Evolutionary conservation across 2,888 invertebrate genomes (phyloP), one percentile per base, ranked within the genome.

Genomic region (Melanargia galathea): DNA sequence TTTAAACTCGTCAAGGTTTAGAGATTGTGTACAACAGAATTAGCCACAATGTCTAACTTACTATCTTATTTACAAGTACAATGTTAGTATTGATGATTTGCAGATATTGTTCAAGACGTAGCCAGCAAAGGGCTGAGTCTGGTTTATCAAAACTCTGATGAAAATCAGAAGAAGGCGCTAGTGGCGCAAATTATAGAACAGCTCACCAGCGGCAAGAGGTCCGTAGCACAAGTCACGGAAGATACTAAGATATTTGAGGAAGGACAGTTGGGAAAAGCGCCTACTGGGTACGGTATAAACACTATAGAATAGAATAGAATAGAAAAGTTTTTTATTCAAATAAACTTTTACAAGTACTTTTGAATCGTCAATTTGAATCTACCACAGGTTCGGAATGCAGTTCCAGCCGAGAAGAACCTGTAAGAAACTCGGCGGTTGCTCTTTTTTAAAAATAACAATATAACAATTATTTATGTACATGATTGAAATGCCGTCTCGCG

Each of bases 21-120:
- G n/a, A n/a, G n/a, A n/a, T n/a, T n/a, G n/a, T n/a, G n/a, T n/a
- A n/a, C n/a, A n/a, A n/a, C n/a, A n/a, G n/a, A n/a, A n/a, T n/a
- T n/a, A n/a, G n/a, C n/a, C n/a, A n/a, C n/a, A n/a, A n/a, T n/a
- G 5, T 30, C 4, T 7, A 30, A 43, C 43, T 18, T 22, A 11
- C 7, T 43, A 5, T 18, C 18, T 43, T 1, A 5, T 22, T 11
- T 11, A 3, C 35, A n/a, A n/a, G n/a, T 43, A 43, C 8, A 18
- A 43, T 38, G 10, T 13, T 16, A 26, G 18, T 35, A 6, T 26
- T n/a, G 58, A 59, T 66, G 67, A 58, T 43, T 73, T 81, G 58
- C 79, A 97, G 98, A 98, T 77, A 95, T 98, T 73, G 96, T 98
- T 0, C 98, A 98, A 90, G 98, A 98, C 82, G 96, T 97, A 2